Percentiles rank a stretch among this genome's conserved stretches.
Evolutionary conservation across 2,113 vertebrate species (phyloP).

Genomic region (Cyprinodon brontotheroides): DNA sequence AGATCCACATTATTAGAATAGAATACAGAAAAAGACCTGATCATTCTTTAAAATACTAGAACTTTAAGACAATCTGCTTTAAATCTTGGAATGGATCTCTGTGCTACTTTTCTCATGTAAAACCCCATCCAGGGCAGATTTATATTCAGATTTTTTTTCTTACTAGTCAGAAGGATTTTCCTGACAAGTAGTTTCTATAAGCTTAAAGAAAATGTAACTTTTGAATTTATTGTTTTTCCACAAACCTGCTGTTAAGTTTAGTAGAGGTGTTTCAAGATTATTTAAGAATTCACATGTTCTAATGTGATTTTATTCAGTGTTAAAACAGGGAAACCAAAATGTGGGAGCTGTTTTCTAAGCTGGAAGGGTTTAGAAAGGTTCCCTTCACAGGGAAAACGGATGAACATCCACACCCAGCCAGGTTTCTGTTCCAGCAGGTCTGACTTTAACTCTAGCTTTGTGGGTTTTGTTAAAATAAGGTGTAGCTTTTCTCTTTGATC

Average conservation of each 20-base stretch:
- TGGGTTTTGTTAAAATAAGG: conserved; percentile 32
- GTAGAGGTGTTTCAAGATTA: no score
- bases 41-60: no score
- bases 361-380: neutral
- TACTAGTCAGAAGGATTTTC: no score
- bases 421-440: conserved; percentile 10
- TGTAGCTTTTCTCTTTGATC: conserved; percentile 30
- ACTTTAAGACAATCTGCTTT: no score
- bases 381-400: conserved; percentile 6
- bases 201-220: neutral
- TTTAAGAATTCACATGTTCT: neutral
- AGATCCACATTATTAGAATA: no score
- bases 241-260: neutral
- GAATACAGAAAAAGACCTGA: no score
- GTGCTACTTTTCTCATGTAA: no score
- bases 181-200: neutral
- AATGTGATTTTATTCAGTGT: neutral
- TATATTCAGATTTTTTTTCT: no score
- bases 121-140: no score
- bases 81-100: no score
- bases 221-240: neutral
- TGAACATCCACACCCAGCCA: conserved; percentile 3
- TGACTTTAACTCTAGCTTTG: neutral
- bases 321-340: neutral
- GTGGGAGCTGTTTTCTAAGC: neutral